A percentile compares a stretch with the other conserved stretches of the same genome.
Conservation (phyloP, 2,113 vertebrate species). For the Hippocampus comes region DNA sequence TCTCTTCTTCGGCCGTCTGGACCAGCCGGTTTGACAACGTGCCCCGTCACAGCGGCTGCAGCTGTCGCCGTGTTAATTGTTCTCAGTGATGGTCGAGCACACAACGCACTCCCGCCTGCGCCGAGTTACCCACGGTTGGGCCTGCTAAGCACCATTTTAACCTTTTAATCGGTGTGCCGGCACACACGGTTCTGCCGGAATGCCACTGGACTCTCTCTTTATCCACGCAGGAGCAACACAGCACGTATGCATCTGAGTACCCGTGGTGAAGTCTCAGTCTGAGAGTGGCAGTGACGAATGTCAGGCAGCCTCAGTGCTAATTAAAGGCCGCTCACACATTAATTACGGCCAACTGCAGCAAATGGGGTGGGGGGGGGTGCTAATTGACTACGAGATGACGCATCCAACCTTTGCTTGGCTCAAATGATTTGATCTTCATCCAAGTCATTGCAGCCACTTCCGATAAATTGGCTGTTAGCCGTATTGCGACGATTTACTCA, state of each 20-base stretch:
- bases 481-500: neutral
- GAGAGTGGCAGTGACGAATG: slow-evolving; percentile 52
- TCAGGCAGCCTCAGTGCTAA: slow-evolving; percentile 37
- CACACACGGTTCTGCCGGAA: neutral
- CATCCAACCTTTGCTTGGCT: slow-evolving; percentile 37
- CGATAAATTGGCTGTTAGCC: neutral
- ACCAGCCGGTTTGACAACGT: slow-evolving; percentile 57
- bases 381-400: slow-evolving; percentile 38
- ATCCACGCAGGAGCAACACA: neutral
- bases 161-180: slow-evolving; percentile 1
- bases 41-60: slow-evolving; percentile 52
- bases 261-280: neutral
- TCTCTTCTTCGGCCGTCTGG: slow-evolving; percentile 23
- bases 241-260: slow-evolving; percentile 11
- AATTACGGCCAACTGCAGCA: slow-evolving; percentile 47
- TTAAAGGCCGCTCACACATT: slow-evolving; percentile 59
- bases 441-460: neutral
- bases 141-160: neutral
- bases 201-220: neutral
- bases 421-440: slow-evolving; percentile 8
- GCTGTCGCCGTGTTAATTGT: slow-evolving; percentile 59
- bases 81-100: slow-evolving; percentile 50
- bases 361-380: slow-evolving; percentile 23
- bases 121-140: neutral
- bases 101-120: neutral